A percentile compares a stretch with the other conserved stretches of the same genome.
phyloP scores from a whole-genome alignment of 2,797 vertebrate species.

The Linurgus olivaceus region DNA sequence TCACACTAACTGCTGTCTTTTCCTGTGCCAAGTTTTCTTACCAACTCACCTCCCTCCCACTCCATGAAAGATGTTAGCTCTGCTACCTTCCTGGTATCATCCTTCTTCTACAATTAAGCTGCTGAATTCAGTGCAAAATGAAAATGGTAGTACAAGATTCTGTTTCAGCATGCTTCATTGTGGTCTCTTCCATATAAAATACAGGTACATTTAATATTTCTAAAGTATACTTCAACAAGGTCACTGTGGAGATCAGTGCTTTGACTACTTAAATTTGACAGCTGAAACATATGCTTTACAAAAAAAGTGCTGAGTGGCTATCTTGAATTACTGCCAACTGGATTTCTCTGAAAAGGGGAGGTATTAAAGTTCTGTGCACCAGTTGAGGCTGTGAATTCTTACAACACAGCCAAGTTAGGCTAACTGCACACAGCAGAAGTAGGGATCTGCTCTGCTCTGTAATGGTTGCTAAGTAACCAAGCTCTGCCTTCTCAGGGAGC shows the following conservation, averaged over 20 bases:
- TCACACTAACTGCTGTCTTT: not conserved
- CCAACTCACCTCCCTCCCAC: not conserved
- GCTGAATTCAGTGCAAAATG: not conserved
- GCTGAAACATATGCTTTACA: not conserved
- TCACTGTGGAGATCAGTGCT: not conserved
- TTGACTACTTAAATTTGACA: not conserved
- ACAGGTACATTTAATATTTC: not conserved
- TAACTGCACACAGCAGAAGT: not conserved
- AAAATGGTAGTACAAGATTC: not conserved
- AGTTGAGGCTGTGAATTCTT: not conserved
- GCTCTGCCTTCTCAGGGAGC: not conserved
- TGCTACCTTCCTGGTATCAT: not conserved
- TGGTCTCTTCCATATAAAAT: not conserved
- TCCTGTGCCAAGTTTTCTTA: not conserved
- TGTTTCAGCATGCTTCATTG: not conserved
- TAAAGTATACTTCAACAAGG: not conserved
- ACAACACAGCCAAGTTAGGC: rapidly evolving
- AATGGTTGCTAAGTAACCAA: not conserved
- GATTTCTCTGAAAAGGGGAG: not conserved
- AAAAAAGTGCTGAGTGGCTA: not conserved
- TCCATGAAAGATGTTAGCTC: not conserved
- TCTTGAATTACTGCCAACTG: not conserved
- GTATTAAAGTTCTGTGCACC: not conserved
- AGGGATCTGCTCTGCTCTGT: not conserved
- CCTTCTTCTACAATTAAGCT: not conserved